Percentiles rank a stretch among this genome's conserved stretches.
These are phyloP conservation scores for Euclidia mi DNA, from an alignment of 2,888 invertebrate species.

Conservation along the genomic window DNA sequence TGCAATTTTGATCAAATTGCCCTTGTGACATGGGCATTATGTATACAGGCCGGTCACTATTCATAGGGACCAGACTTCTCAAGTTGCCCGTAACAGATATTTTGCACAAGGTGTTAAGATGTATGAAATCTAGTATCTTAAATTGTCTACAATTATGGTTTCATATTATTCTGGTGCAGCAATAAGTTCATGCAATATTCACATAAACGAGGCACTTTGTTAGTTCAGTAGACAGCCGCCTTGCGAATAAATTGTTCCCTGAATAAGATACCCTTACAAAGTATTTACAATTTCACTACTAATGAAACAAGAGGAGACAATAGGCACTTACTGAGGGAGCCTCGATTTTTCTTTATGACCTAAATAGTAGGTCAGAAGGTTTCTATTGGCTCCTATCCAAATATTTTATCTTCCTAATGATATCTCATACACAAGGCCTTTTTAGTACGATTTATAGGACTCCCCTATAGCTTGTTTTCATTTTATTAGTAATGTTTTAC, in stretches of 20 bases:
- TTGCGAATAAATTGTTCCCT: conserved; percentile 17
- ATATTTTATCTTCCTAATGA: conserved; percentile 31
- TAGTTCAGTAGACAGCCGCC: conserved; percentile 19
- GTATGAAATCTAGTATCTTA: neutral
- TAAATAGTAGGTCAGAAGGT: conserved; percentile 36
- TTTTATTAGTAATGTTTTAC: neutral
- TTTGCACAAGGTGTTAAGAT: too few species aligned
- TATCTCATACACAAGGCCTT: conserved; percentile 32
- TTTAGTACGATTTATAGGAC: conserved; percentile 21
- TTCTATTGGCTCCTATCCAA: conserved; percentile 41
- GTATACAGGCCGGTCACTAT: too few species aligned
- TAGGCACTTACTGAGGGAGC: conserved; percentile 1
- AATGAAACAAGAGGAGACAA: conserved; percentile 6
- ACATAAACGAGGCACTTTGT: conserved; percentile 30
- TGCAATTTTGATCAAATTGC: too few species aligned
- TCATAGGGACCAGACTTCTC: too few species aligned
- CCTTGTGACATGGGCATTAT: too few species aligned
- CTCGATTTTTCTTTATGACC: conserved; percentile 37
- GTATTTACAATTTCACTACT: conserved; percentile 21
- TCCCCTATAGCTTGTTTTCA: neutral
- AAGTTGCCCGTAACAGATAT: too few species aligned
- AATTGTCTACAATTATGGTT: conserved; percentile 20
- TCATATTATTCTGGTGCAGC: conserved; percentile 41
- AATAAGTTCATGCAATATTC: conserved; percentile 53
- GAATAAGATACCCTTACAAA: conserved; percentile 14